These are phyloP conservation scores for Mesoclemmys tuberculata DNA, from an alignment of 2,113 vertebrate species.

Conservation along the genomic window DNA sequence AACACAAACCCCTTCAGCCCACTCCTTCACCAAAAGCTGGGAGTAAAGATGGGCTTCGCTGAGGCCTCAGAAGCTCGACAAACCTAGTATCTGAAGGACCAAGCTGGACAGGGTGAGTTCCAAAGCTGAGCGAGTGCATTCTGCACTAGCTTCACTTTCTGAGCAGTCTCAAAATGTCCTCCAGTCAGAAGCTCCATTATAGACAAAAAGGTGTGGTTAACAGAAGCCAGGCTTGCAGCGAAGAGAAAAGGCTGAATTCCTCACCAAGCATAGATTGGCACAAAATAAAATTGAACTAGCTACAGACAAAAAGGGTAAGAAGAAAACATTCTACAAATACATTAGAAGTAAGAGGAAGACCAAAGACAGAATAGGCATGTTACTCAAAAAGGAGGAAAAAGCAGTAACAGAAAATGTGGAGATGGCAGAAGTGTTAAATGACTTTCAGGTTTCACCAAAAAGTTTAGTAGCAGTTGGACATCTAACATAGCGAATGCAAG, in stretches of 20 bases:
- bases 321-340: too few species aligned
- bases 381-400: too few species aligned
- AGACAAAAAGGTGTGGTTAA: not conserved
- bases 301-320: too few species aligned
- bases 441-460: too few species aligned
- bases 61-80: not conserved
- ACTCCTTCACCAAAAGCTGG: not conserved
- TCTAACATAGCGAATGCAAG: too few species aligned
- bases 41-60: not conserved
- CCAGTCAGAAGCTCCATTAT: fast-evolving
- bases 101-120: not conserved
- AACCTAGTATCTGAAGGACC: not conserved
- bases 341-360: too few species aligned
- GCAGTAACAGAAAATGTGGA: too few species aligned
- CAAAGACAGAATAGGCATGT: too few species aligned
- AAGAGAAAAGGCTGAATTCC: not conserved
- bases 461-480: too few species aligned
- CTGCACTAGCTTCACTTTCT: not conserved
- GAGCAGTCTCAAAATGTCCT: not conserved
- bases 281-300: too few species aligned
- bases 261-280: not conserved
- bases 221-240: not conserved
- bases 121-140: not conserved
- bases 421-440: too few species aligned
- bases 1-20: not conserved